phyloP scores from a whole-genome alignment of 1,140 invertebrate species.

The Drosophila murphyi region DNA sequence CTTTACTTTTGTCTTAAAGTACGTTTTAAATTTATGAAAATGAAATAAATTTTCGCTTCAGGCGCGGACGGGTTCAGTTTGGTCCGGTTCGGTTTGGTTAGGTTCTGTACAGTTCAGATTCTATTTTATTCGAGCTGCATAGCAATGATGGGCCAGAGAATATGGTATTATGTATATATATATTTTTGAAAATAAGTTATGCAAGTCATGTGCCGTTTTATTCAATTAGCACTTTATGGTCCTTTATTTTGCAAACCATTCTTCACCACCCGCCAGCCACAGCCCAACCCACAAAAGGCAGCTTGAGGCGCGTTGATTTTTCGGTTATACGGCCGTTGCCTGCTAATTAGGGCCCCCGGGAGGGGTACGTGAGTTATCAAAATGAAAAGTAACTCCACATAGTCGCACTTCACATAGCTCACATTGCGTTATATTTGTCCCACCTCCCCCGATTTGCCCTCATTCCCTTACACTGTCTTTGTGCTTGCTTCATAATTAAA shows the following conservation, averaged over 20 bases:
- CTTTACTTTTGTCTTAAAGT: slow-evolving; percentile 54
- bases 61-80: slow-evolving; percentile 60
- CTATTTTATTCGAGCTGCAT: slow-evolving; percentile 49
- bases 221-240: slow-evolving; percentile 83
- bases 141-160: slow-evolving; percentile 48
- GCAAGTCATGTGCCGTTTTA: slow-evolving; percentile 82
- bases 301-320: slow-evolving; percentile 74
- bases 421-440: slow-evolving; percentile 37
- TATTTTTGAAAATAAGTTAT: slow-evolving; percentile 74
- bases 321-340: slow-evolving; percentile 78
- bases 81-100: slow-evolving; percentile 13
- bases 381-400: slow-evolving; percentile 74
- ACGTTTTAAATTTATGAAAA: slow-evolving; percentile 81
- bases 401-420: slow-evolving; percentile 65
- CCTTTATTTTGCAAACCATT: slow-evolving; percentile 69
- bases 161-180: slow-evolving; percentile 37
- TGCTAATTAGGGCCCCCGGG: slow-evolving; percentile 75
- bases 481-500: slow-evolving; percentile 69
- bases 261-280: slow-evolving; percentile 5
- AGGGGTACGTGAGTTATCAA: slow-evolving; percentile 79
- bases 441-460: background rate
- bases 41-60: slow-evolving; percentile 67
- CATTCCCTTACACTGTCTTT: slow-evolving; percentile 23
- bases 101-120: slow-evolving; percentile 29
- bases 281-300: slow-evolving; percentile 20